These are phyloP conservation scores for Dimorphilus gyrociliatus DNA, from an alignment of 2,888 invertebrate species.

Conservation along the genomic window DNA sequence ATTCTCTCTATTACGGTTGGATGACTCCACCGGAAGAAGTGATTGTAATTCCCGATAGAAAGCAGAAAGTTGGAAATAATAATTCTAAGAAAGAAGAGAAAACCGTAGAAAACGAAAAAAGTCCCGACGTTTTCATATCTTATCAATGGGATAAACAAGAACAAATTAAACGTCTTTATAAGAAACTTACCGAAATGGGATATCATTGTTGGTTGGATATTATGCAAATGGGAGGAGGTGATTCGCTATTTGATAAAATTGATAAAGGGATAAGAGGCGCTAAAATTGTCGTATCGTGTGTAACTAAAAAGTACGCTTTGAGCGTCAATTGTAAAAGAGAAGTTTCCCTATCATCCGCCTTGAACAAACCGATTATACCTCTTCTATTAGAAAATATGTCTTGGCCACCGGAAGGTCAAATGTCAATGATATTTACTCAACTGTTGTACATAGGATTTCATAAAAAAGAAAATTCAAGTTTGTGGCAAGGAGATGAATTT, in stretches of 20 bases:
- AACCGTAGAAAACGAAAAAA: conserved; percentile 1
- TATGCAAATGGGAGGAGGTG: conserved; percentile 25
- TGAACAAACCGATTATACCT: conserved; percentile 26
- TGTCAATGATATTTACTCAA: conserved; percentile 26
- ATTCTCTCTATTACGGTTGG: conserved; percentile 12
- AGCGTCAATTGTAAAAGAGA: conserved; percentile 28
- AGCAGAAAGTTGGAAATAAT: conserved; percentile 3
- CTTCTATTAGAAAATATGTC: conserved; percentile 19
- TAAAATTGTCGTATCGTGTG: conserved; percentile 18
- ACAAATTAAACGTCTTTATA: conserved; percentile 6
- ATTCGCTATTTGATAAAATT: conserved; percentile 16
- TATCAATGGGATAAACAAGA: conserved; percentile 11
- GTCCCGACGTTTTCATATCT: conserved; percentile 8
- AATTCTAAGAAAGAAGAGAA: conserved; percentile 2
- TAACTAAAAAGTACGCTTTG: conserved; percentile 26
- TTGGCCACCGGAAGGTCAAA: conserved; percentile 29
- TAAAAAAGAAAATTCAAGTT: no score
- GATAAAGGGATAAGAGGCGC: conserved; percentile 5
- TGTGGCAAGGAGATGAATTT: no score
- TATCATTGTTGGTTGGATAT: conserved; percentile 10
- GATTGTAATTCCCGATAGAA: conserved; percentile 14
- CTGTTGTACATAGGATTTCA: conserved; percentile 20
- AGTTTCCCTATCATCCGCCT: conserved; percentile 23
- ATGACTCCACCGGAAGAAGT: conserved; percentile 19
- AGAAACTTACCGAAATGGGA: conserved; percentile 5